Conservation (phyloP, 2,797 vertebrate species). For the Neopelma chrysocephalum region DNA sequence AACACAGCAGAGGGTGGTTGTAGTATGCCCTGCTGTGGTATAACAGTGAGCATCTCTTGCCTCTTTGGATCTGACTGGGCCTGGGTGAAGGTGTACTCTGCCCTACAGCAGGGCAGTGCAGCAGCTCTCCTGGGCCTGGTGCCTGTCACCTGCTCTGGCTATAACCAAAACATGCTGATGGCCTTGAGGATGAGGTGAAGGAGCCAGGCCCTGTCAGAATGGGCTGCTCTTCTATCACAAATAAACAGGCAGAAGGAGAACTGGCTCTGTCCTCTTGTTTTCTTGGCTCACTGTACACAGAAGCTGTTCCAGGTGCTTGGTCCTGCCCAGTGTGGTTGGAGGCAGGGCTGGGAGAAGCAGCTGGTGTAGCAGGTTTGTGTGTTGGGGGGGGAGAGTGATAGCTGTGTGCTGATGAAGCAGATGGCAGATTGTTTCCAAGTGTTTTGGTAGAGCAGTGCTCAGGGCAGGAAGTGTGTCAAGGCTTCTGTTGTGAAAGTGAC, state of each 20-base stretch:
- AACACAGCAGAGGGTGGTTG: not conserved
- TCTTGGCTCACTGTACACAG: not conserved
- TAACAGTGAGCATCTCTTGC: not conserved
- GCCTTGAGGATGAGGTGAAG: conserved; percentile 45
- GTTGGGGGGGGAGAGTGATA: not conserved
- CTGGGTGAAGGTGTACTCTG: not conserved
- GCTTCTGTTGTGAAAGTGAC: conserved; percentile 44
- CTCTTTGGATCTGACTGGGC: not conserved
- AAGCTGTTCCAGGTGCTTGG: not conserved
- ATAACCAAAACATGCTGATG: conserved; percentile 25
- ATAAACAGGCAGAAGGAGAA: conserved; percentile 70
- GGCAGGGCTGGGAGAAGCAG: conserved; percentile 1
- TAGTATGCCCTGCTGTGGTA: not conserved
- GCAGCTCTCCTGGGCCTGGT: conserved; percentile 2
- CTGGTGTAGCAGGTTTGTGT: conserved; percentile 25
- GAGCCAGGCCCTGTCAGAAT: conserved; percentile 18
- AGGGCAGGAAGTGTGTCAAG: conserved; percentile 33
- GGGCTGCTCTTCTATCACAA: conserved; percentile 67
- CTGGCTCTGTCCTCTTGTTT: conserved; percentile 14
- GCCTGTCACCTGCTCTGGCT: conserved; percentile 31
- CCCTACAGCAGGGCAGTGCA: not conserved
- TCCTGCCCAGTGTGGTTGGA: not conserved
- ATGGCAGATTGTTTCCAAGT: not conserved
- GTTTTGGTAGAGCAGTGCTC: not conserved
- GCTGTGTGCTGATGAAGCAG: conserved; percentile 33